Base-by-base conservation (phyloP, 2,113 vertebrate species). In the Labeo catla region DNA sequence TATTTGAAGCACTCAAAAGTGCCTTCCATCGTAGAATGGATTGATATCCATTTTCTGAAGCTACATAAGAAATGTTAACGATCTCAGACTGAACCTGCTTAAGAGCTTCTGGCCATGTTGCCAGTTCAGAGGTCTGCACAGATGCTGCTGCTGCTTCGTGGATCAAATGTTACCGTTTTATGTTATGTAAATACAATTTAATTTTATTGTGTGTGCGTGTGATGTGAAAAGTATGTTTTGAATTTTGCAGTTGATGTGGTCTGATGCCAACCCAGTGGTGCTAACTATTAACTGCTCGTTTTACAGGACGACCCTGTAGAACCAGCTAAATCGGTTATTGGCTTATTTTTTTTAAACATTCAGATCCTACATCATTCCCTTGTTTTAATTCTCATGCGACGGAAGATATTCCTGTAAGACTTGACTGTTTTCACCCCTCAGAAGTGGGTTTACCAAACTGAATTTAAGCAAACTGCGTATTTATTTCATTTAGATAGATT, bases 371-470 rank as follows among this genome's bases (percentile, higher is more conserved):
- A 9, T 86, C 47, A 2, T 84, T 63, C 85, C 57, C 80, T 45
- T 90, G 88, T 88, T 66, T 72, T 88, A 89, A 76, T 36, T 45
- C 88, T 68, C n/a, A 21, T 86, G 47, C 16, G 49, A 68, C 68
- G 76, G 84, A 92, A 93, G 91, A 91, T 91, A 90, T 93, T 95
- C 93, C 94, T 95, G 94, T 39, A 86, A 93, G 91, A 95, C 94
- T 94, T 94, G 92, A 93, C 81, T 70, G 61, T 84, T 76, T 72
- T 63, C 77, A 81, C 77, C 66, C 68, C 57, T 82, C 39, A 49
- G 50, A 70, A 54, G 74, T 39, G n/a, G 74, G 66, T 78, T 83
- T 74, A 88, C 68, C 36, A 74, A 85, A 81, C 73, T 87, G 28
- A 54, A 68, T 86, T 61, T 87, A 77, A 70, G 86, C 36, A 85